Conservation (phyloP, 1,140 invertebrate genomes). For the Aphaenogaster floridana region DNA sequence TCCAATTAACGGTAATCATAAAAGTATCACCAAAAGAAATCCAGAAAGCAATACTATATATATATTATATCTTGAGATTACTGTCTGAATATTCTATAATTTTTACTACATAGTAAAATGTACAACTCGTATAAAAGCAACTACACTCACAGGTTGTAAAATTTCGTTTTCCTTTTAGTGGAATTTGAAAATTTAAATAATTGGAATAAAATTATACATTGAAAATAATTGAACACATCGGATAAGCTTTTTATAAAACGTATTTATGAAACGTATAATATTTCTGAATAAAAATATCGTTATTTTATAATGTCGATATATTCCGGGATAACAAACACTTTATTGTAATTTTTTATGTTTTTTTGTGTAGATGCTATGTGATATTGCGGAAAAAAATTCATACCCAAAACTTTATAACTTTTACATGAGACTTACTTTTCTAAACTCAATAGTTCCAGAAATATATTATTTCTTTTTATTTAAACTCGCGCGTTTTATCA, state of each 20-base stretch:
- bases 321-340: background rate
- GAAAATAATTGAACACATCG: background rate
- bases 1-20: background rate
- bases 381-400: background rate
- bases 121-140: background rate
- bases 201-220: background rate
- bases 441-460: background rate
- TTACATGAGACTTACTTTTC: background rate
- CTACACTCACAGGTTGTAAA: background rate
- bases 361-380: background rate
- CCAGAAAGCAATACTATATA: background rate
- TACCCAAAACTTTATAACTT: background rate
- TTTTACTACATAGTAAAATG: background rate
- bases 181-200: background rate
- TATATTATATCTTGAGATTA: background rate
- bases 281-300: background rate
- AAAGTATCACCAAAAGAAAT: slow-evolving; percentile 26
- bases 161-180: background rate
- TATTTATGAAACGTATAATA: background rate
- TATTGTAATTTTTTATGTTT: background rate
- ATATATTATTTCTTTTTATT: background rate
- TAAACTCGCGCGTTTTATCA: background rate
- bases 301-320: background rate
- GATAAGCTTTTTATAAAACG: background rate
- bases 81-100: background rate